Base-by-base conservation (phyloP, 1,140 invertebrate genomes). In the Myzus persicae region DNA sequence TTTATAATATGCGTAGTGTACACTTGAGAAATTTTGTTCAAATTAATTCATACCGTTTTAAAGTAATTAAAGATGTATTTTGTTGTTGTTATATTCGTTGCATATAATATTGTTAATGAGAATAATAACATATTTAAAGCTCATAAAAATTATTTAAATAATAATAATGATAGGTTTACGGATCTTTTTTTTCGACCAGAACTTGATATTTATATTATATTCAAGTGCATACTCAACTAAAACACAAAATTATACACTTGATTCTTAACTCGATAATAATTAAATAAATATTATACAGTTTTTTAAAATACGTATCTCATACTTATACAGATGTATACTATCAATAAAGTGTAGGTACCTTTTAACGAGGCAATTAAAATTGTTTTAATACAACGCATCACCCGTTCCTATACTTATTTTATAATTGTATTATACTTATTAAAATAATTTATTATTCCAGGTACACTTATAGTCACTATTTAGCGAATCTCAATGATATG, bases 31-130 rank as follows among this genome's bases (percentile, higher is more conserved):
- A 76, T 76, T n/a, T 76, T 76, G 59, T 76, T 76, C 11, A 76
- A 76, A 76, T 76, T 18, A 76, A n/a, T 76, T 76, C n/a, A 76
- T n/a, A n/a, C 14, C n/a, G 59, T 76, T 76, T n/a, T 11, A 76
- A n/a, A n/a, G 59, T 76, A 76, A 76, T 76, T 76, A 76, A 76
- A 76, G 59, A 76, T 76, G 14, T n/a, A n/a, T 76, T n/a, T n/a
- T 76, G 59, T n/a, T 51, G 11, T 31, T 51, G 5, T 18, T 76
- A 76, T 18, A 76, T 6, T 18, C 31, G 14, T 76, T 76, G 59
- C 5, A 76, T 36, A 36, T 76, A n/a, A 36, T 76, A n/a, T 76
- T 76, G 36, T n/a, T 67, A 67, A 31, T 67, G 59, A 67, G 59
- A 31, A 67, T 67, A 67, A 67, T 67, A 67, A 67, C 59, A 67